phyloP scores from a whole-genome alignment of 2,888 invertebrate genomes.

The Cephus pygmeus region DNA sequence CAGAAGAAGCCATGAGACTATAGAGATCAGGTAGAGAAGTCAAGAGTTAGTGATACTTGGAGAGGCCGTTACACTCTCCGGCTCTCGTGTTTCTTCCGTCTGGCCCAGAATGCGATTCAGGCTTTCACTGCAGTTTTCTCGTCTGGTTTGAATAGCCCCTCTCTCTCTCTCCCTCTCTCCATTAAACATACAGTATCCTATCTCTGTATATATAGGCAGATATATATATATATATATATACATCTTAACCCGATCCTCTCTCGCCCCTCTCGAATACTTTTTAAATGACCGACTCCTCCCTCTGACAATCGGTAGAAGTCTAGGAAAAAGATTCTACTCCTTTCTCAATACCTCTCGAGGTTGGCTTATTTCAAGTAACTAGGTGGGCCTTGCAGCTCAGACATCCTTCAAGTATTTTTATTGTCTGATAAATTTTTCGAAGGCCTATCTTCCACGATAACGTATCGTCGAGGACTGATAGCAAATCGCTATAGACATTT shows the following conservation, averaged over 20 bases:
- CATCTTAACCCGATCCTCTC: not conserved
- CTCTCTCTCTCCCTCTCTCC: not conserved
- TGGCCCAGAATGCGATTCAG: conserved; percentile 58
- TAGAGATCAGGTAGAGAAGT: conserved; percentile 1
- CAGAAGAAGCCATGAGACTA: conserved; percentile 24
- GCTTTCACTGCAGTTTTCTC: conserved; percentile 61
- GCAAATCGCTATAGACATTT: not conserved
- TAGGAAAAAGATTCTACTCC: not conserved
- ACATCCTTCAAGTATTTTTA: not conserved
- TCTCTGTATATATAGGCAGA: not conserved
- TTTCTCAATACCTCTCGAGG: not conserved
- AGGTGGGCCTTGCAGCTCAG: not conserved
- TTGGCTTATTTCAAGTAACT: not conserved
- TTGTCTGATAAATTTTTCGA: not conserved
- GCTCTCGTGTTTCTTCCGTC: conserved; percentile 52
- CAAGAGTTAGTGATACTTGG: conserved; percentile 2
- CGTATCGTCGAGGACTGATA: not conserved
- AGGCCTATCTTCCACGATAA: not conserved
- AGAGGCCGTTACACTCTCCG: conserved; percentile 45
- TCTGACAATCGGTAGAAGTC: not conserved
- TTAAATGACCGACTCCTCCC: not conserved
- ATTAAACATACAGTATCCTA: not conserved
- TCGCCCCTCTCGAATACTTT: not conserved
- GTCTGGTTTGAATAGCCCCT: conserved; percentile 46
- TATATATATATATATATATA: no score